Evolutionary conservation across 2,888 invertebrate species (phyloP).

Genomic region (Temnothorax unifasciatus): DNA sequence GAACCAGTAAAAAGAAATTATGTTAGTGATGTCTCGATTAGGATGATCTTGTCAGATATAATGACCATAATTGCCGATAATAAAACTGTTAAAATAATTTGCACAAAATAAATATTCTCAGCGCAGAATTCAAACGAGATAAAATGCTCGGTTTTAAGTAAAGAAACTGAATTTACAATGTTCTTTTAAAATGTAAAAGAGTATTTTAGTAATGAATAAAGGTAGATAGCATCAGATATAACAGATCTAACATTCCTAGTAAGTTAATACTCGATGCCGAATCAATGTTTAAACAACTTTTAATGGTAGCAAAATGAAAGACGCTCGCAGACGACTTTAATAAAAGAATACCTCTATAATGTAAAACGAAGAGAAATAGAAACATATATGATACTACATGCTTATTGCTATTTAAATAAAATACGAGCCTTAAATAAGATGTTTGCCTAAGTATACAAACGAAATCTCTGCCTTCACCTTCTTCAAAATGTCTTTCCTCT

Average conservation of each 20-base stretch:
- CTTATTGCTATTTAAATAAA: conserved; percentile 12
- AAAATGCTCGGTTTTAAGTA: background rate
- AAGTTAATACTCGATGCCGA: background rate
- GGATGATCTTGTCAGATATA: background rate
- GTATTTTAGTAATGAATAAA: background rate
- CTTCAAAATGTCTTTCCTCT: background rate
- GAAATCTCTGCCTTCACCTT: background rate
- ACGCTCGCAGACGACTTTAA: background rate
- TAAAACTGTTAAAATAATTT: background rate
- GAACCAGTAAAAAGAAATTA: background rate
- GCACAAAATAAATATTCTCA: background rate
- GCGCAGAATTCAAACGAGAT: background rate
- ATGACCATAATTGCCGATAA: background rate
- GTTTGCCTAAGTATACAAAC: background rate
- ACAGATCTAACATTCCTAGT: background rate
- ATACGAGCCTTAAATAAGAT: background rate
- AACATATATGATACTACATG: background rate
- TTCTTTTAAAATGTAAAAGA: background rate
- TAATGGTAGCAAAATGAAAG: conserved; percentile 10
- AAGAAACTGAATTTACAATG: background rate
- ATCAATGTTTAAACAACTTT: conserved; percentile 9
- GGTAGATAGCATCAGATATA: background rate
- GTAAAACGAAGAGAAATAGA: background rate
- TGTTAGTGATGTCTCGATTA: background rate
- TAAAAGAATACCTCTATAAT: background rate